Conservation (phyloP, 2,888 invertebrate genomes). For the Eupithecia subumbrata region DNA sequence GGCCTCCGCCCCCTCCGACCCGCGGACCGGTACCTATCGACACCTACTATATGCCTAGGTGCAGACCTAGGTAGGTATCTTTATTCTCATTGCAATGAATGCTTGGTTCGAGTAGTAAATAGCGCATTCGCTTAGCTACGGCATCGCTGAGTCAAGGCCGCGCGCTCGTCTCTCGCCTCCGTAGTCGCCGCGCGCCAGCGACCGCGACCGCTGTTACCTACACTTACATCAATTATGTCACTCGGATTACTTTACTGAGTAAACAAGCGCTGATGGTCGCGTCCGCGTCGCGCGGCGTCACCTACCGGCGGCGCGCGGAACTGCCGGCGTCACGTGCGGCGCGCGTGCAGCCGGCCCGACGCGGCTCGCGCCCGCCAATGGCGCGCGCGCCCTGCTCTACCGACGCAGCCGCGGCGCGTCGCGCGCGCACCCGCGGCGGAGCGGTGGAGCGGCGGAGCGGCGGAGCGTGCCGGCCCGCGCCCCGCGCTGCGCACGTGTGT, state of each 20-base stretch:
- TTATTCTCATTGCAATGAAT: neutral
- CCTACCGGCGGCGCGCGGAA: constrained; percentile 50
- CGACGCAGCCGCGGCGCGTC: constrained; percentile 48
- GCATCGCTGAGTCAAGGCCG: neutral
- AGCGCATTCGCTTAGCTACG: neutral
- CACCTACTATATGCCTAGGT: too few species aligned
- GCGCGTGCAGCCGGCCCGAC: constrained; percentile 58
- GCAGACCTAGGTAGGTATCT: neutral
- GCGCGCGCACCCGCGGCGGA: constrained; percentile 45
- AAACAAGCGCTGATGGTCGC: neutral
- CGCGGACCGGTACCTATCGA: too few species aligned
- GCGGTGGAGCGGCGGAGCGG: too few species aligned
- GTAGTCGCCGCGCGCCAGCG: constrained; percentile 1
- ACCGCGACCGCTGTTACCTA: neutral
- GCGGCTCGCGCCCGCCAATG: constrained; percentile 56
- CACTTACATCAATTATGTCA: constrained; percentile 14
- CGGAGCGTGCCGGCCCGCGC: constrained; percentile 47
- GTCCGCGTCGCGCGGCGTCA: constrained; percentile 52
- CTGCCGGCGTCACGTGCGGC: constrained; percentile 46
- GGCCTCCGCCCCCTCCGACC: too few species aligned
- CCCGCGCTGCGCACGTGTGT: constrained; percentile 76
- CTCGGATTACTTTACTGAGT: constrained; percentile 4
- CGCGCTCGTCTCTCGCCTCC: neutral
- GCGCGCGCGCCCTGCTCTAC: constrained; percentile 53
- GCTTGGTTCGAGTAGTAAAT: neutral